These are phyloP conservation scores for Norana najaformis DNA, from an alignment of 2,888 invertebrate species.

Conservation along the genomic window DNA sequence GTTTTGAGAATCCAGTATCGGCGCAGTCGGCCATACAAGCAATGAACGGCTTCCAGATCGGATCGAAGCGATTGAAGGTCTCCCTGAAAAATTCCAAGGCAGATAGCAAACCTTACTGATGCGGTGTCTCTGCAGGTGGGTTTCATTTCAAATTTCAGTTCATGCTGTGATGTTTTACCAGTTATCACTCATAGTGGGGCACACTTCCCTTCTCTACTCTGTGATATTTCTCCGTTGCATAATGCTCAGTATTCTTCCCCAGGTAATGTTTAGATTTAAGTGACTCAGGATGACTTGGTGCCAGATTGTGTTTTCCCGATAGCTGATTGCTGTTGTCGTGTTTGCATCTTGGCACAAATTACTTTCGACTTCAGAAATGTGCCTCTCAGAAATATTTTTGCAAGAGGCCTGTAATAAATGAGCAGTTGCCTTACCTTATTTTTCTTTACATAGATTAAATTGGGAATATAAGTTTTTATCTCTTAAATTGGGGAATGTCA, in stretches of 20 bases:
- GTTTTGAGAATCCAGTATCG: conserved; percentile 30
- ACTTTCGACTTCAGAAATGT: no score
- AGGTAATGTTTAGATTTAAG: background rate
- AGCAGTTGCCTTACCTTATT: no score
- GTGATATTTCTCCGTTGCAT: background rate
- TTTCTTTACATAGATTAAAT: no score
- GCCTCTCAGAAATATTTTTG: no score
- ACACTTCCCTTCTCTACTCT: background rate
- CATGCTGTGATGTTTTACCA: background rate
- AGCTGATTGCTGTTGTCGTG: no score
- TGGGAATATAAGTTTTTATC: no score
- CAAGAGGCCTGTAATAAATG: no score
- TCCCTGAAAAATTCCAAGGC: conserved; percentile 36
- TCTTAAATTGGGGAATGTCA: no score
- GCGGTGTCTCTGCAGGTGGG: background rate
- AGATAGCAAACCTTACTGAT: conserved; percentile 35
- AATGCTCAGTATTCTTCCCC: background rate
- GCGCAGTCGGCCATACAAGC: conserved; percentile 35
- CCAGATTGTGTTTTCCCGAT: no score
- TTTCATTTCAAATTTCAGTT: background rate
- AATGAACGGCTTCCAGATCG: conserved; percentile 37
- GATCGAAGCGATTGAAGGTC: conserved; percentile 36
- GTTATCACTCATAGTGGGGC: background rate
- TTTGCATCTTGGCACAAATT: no score
- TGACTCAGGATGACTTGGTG: no score